Conservation (phyloP, 2,797 vertebrate species). For the Pitangus sulphuratus region DNA sequence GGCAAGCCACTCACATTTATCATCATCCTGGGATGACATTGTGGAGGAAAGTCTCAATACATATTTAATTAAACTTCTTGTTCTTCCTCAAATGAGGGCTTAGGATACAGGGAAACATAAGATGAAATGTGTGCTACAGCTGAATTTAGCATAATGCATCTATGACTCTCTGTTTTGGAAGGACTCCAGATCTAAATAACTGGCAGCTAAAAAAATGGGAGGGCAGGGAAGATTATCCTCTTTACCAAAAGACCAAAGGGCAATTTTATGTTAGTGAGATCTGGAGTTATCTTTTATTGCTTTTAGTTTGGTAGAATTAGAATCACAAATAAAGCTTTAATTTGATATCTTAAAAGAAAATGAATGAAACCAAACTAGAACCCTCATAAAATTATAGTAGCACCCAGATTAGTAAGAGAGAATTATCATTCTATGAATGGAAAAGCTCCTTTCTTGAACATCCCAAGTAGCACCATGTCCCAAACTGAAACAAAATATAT, state of each 20-base stretch:
- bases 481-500: not conserved
- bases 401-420: not conserved
- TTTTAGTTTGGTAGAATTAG: not conserved
- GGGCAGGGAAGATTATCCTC: not conserved
- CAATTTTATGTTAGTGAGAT: not conserved
- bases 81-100: slow-evolving; percentile 52
- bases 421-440: not conserved
- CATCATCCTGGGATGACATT: not conserved
- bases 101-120: not conserved
- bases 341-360: slow-evolving; percentile 7
- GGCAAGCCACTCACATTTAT: slow-evolving; percentile 40
- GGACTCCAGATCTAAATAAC: slow-evolving; percentile 11
- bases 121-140: not conserved
- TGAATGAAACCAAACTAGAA: not conserved
- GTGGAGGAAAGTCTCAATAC: slow-evolving; percentile 12
- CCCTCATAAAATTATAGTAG: not conserved
- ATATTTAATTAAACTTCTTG: slow-evolving; percentile 67
- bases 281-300: not conserved
- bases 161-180: slow-evolving; percentile 12
- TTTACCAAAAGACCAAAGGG: not conserved
- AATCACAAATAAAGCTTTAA: not conserved
- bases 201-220: not conserved
- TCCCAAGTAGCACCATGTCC: not conserved
- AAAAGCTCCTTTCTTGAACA: not conserved
- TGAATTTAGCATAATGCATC: not conserved